Conservation (phyloP, 1,140 invertebrate species). For the Heliconius himera region DNA sequence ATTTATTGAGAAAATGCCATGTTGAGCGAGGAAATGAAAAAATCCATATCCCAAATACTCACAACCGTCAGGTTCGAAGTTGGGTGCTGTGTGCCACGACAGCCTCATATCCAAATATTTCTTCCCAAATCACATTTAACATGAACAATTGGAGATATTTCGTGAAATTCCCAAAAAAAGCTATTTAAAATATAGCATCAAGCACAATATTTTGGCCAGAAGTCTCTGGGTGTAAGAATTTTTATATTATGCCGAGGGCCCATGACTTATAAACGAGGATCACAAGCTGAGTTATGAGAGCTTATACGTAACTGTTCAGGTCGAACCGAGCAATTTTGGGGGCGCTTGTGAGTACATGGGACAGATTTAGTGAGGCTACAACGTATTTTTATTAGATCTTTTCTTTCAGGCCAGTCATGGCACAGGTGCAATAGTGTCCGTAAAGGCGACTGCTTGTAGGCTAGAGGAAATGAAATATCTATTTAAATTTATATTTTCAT, state of each 20-base stretch:
- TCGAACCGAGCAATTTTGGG: slow-evolving; percentile 28
- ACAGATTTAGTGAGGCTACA: slow-evolving; percentile 8
- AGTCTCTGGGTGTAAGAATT: slow-evolving; percentile 11
- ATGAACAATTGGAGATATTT: slow-evolving; percentile 3
- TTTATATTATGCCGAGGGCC: slow-evolving; percentile 14
- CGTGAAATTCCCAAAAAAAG: background rate
- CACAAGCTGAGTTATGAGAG: slow-evolving; percentile 30
- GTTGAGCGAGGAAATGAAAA: too few species aligned
- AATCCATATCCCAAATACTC: too few species aligned
- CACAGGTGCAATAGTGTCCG: background rate
- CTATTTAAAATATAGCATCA: background rate
- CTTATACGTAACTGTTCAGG: slow-evolving; percentile 31
- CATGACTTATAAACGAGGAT: slow-evolving; percentile 29
- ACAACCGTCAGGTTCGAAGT: too few species aligned
- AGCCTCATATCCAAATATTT: background rate
- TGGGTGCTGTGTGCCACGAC: too few species aligned
- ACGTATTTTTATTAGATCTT: background rate
- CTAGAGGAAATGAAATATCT: too few species aligned
- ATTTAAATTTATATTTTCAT: too few species aligned
- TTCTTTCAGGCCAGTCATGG: background rate
- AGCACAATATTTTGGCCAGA: slow-evolving; percentile 14
- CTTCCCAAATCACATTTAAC: background rate
- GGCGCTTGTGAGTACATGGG: background rate
- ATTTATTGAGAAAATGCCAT: too few species aligned
- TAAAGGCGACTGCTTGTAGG: too few species aligned